phyloP scores from a whole-genome alignment of 2,797 vertebrate species.

The Danio jaintianensis region DNA sequence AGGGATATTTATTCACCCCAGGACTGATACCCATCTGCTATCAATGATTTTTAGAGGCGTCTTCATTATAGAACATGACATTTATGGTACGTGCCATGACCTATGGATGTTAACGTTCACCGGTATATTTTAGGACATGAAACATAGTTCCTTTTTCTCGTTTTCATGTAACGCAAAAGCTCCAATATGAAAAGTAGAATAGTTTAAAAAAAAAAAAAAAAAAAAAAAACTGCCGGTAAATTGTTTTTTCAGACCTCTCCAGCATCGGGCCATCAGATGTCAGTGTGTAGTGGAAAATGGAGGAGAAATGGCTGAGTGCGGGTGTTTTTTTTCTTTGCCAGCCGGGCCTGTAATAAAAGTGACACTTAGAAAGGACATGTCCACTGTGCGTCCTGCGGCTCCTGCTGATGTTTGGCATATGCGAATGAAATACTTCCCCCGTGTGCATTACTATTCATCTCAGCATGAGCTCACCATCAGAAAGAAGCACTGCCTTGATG shows the following conservation, averaged over 20 bases:
- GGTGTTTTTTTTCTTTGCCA: constrained; percentile 44
- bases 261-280: constrained; percentile 54
- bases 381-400: constrained; percentile 46
- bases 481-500: constrained; percentile 13
- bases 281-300: constrained; percentile 60
- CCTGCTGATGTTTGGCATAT: constrained; percentile 59
- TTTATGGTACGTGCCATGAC: constrained; percentile 47
- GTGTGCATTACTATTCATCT: constrained; percentile 30
- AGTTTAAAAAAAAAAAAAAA: constrained; percentile 42
- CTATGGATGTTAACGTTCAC: constrained; percentile 43
- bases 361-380: constrained; percentile 61
- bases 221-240: constrained; percentile 39
- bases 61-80: constrained; percentile 52
- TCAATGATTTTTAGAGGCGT: constrained; percentile 52
- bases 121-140: constrained; percentile 25
- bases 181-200: constrained; percentile 17
- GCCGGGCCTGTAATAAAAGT: constrained; percentile 59
- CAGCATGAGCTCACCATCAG: constrained; percentile 27
- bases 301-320: constrained; percentile 70
- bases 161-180: constrained; percentile 15
- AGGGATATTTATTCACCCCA: constrained; percentile 39
- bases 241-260: constrained; percentile 60
- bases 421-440: constrained; percentile 58
- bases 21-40: constrained; percentile 51
- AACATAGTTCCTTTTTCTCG: neutral